These are phyloP conservation scores for Augiades crinisus DNA, from an alignment of 2,888 invertebrate species.

Conservation along the genomic window DNA sequence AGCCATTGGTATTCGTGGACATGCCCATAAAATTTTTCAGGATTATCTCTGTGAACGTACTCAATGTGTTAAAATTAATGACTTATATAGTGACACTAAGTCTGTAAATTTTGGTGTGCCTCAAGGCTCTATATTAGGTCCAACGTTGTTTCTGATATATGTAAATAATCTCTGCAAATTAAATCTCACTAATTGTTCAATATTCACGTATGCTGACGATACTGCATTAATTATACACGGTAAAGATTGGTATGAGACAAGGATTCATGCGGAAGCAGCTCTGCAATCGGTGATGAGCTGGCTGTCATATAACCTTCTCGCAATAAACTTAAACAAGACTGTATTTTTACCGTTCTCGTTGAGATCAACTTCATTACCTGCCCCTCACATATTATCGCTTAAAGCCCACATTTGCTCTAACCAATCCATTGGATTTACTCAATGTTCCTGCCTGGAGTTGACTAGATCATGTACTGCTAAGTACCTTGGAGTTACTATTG, in stretches of 20 bases:
- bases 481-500: too few species aligned
- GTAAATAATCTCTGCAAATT: neutral
- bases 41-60: neutral
- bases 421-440: slow-evolving; percentile 12
- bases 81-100: neutral
- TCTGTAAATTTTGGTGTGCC: slow-evolving; percentile 1
- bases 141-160: neutral
- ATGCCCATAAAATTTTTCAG: neutral
- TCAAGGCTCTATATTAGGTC: slow-evolving; percentile 4
- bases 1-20: neutral
- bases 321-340: slow-evolving; percentile 2
- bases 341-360: slow-evolving; percentile 1
- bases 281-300: neutral
- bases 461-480: too few species aligned
- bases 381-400: neutral
- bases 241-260: neutral
- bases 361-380: neutral
- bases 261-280: neutral
- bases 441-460: neutral
- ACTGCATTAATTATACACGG: slow-evolving; percentile 3
- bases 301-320: slow-evolving; percentile 4
- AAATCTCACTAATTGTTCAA: neutral
- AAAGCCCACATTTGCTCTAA: neutral
- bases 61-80: slow-evolving; percentile 8
- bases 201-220: slow-evolving; percentile 2